Evolutionary conservation across 1,140 invertebrate genomes (phyloP).

Genomic region (Temnothorax nylanderi): DNA sequence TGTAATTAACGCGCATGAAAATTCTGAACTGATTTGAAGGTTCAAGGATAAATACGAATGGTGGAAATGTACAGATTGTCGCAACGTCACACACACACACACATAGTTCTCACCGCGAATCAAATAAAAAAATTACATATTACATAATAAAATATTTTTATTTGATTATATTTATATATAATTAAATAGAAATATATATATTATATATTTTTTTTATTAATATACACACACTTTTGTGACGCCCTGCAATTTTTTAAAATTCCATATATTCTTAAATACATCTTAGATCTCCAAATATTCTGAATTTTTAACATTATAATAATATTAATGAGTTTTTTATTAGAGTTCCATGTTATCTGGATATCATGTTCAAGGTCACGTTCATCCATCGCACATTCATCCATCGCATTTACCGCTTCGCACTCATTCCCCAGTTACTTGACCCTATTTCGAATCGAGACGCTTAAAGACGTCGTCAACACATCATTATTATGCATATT

Average conservation of each 20-base stretch:
- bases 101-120: neutral
- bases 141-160: neutral
- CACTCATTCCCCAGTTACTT: neutral
- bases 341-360: neutral
- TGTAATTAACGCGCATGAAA: neutral
- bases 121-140: neutral
- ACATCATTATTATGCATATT: neutral
- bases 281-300: neutral
- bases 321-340: neutral
- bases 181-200: neutral
- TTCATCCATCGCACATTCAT: neutral
- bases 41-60: neutral
- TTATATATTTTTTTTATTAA: neutral
- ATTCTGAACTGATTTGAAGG: neutral
- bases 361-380: neutral
- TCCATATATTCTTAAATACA: neutral
- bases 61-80: neutral
- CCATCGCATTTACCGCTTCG: neutral
- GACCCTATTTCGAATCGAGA: neutral
- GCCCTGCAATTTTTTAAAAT: neutral
- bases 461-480: neutral
- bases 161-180: neutral
- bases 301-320: neutral
- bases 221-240: neutral
- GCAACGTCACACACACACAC: neutral